Conservation (phyloP, 2,113 vertebrate species). For the Trachemys scripta region DNA sequence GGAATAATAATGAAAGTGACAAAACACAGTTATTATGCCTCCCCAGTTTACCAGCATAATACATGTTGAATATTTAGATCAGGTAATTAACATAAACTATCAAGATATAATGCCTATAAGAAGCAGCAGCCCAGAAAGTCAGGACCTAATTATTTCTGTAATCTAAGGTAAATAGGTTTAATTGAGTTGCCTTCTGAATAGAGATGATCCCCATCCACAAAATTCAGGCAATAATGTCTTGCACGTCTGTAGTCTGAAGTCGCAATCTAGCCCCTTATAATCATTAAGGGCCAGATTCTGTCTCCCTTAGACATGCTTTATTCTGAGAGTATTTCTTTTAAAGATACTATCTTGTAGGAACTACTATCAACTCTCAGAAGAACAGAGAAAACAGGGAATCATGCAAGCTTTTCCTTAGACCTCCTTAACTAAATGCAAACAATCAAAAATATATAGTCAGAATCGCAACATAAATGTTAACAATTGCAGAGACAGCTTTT, state of each 20-base stretch:
- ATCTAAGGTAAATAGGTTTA: background rate
- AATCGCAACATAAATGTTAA: rapidly evolving
- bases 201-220: no score
- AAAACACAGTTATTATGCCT: rapidly evolving
- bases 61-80: rapidly evolving
- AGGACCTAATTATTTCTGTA: background rate
- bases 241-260: background rate
- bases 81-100: background rate
- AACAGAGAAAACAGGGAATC: background rate
- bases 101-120: rapidly evolving
- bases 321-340: background rate
- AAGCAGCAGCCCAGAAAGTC: background rate
- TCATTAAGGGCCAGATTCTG: background rate
- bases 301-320: background rate
- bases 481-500: background rate
- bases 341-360: background rate
- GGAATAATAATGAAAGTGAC: rapidly evolving
- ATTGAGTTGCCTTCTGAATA: background rate
- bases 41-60: rapidly evolving
- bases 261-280: background rate
- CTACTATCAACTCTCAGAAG: background rate
- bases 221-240: rapidly evolving
- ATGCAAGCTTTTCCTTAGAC: background rate
- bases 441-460: background rate
- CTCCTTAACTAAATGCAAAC: background rate